Evolutionary conservation across 2,113 vertebrate species (phyloP), one percentile per base, ranked within the genome.

Genomic region (Dunckerocampus dactyliophorus): DNA sequence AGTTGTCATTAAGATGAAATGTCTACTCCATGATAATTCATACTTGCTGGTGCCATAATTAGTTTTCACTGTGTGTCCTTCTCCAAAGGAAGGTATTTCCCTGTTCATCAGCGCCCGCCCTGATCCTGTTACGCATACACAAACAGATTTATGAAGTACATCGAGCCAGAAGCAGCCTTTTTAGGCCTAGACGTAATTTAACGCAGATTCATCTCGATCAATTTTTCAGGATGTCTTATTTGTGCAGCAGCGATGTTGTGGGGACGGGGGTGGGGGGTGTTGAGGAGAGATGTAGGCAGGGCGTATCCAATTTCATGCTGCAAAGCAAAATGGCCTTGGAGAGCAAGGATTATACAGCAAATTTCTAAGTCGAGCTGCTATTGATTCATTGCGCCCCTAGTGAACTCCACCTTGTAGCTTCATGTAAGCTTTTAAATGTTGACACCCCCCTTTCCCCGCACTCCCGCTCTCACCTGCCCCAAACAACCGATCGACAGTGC

Each of bases 311-410:
- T 87, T 88, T 84, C 81, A 82, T 72, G 66, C 80, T 72, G 85
- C 66, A 74, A 84, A 85, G 81, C 76, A 83, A 88, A 34, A 85
- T 76, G 82, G 81, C 84, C 81, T 87, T 75, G 75, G 81, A 88
- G 83, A 87, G 86, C 81, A 79, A 82, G 81, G 86, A 86, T 86
- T 87, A 87, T 87, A 83, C 79, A 81, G 76, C 83, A 84, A 79
- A 84, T 84, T 86, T 86, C 72, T 75, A 72, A 81, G 79, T 83
- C 46, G 63, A 75, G 79, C 79, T 76, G 67, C 58, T 86, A 89
- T 88, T 82, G 88, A 89, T 88, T 85, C 28, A 13, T 67, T 12
- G 42, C 59, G 74, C 75, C 82, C 77, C 81, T 56, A 34, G 72
- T 81, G 82, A 81, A 77, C 84, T 72, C 61, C 47, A 31, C 61